phyloP scores from a whole-genome alignment of 2,888 invertebrate genomes.

The Escarpia spicata region DNA sequence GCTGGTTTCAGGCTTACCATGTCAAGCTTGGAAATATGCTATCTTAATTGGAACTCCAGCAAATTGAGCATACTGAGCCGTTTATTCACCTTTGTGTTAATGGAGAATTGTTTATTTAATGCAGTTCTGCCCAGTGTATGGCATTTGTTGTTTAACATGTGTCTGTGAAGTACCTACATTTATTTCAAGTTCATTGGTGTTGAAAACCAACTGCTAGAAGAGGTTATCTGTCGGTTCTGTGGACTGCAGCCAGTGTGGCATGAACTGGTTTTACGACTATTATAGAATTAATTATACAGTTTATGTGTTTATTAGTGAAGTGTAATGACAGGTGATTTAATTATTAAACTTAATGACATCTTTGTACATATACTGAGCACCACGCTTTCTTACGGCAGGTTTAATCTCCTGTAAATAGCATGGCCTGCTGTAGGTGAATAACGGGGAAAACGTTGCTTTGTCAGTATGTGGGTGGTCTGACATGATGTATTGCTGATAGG shows the following conservation, averaged over 20 bases:
- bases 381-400: neutral
- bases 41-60: neutral
- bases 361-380: neutral
- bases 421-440: neutral
- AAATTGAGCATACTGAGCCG: neutral
- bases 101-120: neutral
- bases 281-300: constrained; percentile 16
- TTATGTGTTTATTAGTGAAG: neutral
- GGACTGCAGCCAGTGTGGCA: neutral
- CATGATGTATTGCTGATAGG: neutral
- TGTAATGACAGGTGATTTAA: constrained; percentile 16
- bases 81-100: neutral
- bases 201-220: neutral
- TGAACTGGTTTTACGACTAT: neutral
- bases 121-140: neutral
- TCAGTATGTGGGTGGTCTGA: neutral
- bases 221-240: neutral
- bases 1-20: neutral
- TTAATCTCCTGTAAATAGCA: constrained; percentile 10
- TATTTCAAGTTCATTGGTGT: neutral
- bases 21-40: neutral
- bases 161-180: neutral
- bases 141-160: neutral
- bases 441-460: neutral
- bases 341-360: neutral